Percentiles rank a stretch among this genome's conserved stretches.
Conservation (phyloP, 2,888 invertebrate species). For the Drosophila kanekoi region DNA sequence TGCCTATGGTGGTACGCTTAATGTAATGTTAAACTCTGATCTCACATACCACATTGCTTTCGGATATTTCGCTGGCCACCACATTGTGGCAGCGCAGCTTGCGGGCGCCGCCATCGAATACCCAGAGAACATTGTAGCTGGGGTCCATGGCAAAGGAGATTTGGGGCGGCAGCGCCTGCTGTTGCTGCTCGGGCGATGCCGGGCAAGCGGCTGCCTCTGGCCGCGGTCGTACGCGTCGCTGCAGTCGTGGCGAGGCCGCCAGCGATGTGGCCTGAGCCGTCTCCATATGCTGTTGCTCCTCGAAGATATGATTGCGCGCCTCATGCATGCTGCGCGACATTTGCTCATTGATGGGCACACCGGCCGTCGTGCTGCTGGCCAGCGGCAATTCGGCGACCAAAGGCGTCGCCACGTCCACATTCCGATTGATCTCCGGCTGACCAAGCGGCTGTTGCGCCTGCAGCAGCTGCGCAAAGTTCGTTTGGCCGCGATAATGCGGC, state of each 20-base stretch:
- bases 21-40: too few species aligned
- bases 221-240: conserved; percentile 59
- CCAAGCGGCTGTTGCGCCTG: conserved; percentile 86
- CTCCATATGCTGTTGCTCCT: conserved; percentile 75
- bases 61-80: conserved; percentile 89
- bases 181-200: conserved; percentile 5
- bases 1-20: too few species aligned
- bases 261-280: conserved; percentile 30
- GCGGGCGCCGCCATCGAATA: conserved; percentile 89
- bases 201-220: conserved; percentile 39
- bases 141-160: conserved; percentile 90
- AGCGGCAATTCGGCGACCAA: conserved; percentile 32
- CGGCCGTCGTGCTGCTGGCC: conserved; percentile 54
- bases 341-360: conserved; percentile 82
- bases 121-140: conserved; percentile 97
- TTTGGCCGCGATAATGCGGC: conserved; percentile 94
- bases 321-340: conserved; percentile 85
- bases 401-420: conserved; percentile 74
- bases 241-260: conserved; percentile 40
- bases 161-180: conserved; percentile 75
- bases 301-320: conserved; percentile 84
- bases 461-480: conserved; percentile 91
- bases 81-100: conserved; percentile 92
- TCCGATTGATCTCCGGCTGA: conserved; percentile 83
- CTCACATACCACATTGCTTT: conserved; percentile 73